Evolutionary conservation across 2,113 vertebrate genomes (phyloP).

Genomic region (Xiphophorus couchianus): DNA sequence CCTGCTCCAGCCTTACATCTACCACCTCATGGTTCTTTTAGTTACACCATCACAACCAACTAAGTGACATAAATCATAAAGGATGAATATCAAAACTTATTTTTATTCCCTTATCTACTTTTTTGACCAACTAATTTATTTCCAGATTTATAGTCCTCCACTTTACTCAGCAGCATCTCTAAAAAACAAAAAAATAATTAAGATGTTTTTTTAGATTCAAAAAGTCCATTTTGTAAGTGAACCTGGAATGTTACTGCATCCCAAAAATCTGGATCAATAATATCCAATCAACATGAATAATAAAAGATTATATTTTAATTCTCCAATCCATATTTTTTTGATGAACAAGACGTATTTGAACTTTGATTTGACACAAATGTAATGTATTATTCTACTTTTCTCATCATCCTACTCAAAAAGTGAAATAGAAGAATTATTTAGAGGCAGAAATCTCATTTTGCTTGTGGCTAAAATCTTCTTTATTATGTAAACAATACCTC

Average conservation of each 20-base stretch:
- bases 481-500: no score
- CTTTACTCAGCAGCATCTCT: no score
- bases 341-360: background rate
- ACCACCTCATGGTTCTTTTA: constrained; percentile 52
- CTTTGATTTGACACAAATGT: background rate
- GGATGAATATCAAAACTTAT: background rate
- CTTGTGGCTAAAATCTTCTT: background rate
- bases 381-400: background rate
- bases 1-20: background rate
- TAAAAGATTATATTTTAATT: background rate
- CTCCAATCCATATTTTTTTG: background rate
- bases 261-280: no score
- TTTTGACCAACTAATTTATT: no score
- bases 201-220: no score
- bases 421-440: background rate
- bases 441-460: background rate
- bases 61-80: background rate
- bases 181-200: no score
- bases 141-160: no score
- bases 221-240: no score
- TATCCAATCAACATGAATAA: background rate
- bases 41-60: constrained; percentile 58
- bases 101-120: background rate
- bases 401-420: background rate
- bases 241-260: no score